Conservation (phyloP, 92 coral and sea anemone species). For the Virgularia gustaviana region DNA sequence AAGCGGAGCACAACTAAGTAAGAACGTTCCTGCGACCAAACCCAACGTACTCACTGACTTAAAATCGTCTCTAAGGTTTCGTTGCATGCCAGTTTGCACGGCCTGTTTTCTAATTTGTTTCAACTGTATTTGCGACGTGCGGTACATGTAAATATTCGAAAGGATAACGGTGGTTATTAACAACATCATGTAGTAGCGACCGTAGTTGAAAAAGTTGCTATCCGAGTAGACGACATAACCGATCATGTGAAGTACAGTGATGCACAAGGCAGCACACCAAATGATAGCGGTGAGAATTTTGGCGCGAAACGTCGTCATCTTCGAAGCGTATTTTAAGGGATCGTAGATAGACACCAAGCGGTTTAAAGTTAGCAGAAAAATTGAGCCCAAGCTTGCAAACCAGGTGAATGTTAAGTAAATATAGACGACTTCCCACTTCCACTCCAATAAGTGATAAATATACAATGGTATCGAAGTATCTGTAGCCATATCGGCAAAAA, state of each 20-base stretch:
- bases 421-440: slow-evolving; percentile 21
- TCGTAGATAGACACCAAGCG: slow-evolving; percentile 10
- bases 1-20: slow-evolving; percentile 6
- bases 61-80: slow-evolving; percentile 6
- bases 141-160: slow-evolving; percentile 21
- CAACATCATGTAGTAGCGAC: slow-evolving; percentile 15
- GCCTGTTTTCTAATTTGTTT: neutral
- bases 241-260: neutral
- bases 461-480: neutral
- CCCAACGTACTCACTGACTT: slow-evolving; percentile 19
- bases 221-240: slow-evolving; percentile 7
- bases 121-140: slow-evolving; percentile 10
- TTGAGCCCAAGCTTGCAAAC: slow-evolving; percentile 14
- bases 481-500: slow-evolving; percentile 15
- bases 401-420: neutral
- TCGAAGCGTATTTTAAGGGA: neutral
- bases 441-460: neutral
- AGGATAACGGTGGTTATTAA: neutral
- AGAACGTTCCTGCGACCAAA: slow-evolving; percentile 5
- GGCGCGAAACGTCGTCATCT: slow-evolving; percentile 13
- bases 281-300: neutral
- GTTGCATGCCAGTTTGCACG: neutral
- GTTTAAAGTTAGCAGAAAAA: slow-evolving; percentile 16
- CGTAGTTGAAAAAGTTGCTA: slow-evolving; percentile 21
- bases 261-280: slow-evolving; percentile 6